Conservation (phyloP, 2,113 vertebrate species). For the Neoarius graeffei region DNA sequence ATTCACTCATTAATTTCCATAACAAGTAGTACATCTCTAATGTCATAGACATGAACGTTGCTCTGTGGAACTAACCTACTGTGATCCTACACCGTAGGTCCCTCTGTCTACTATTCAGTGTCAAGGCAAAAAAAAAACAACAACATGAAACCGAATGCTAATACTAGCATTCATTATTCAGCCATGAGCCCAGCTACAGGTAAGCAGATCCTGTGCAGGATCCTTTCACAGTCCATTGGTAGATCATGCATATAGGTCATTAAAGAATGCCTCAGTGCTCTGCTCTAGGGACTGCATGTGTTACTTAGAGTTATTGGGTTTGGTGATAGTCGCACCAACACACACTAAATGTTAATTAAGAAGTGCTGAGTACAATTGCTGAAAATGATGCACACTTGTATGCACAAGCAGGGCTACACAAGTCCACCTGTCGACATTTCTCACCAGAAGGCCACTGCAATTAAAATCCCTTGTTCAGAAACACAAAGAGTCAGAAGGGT, state of each 20-base stretch:
- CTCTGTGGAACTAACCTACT: constrained; percentile 15
- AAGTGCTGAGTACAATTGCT: constrained; percentile 25
- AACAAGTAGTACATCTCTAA: background rate
- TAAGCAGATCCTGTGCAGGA: constrained; percentile 42
- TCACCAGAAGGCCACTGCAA: background rate
- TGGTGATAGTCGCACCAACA: background rate
- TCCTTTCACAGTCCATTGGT: background rate
- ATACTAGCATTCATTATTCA: constrained; percentile 65
- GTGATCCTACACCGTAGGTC: background rate
- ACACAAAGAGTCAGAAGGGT: background rate
- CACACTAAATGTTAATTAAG: constrained; percentile 37
- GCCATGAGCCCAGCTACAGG: constrained; percentile 41
- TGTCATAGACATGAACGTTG: background rate
- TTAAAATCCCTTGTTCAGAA: background rate
- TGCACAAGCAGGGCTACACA: background rate
- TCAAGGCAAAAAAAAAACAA: background rate
- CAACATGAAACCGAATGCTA: constrained; percentile 53
- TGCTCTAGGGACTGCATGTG: background rate
- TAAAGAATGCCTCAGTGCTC: background rate
- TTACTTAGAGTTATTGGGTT: background rate
- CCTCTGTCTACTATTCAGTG: background rate
- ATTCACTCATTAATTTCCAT: background rate
- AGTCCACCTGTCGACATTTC: background rate
- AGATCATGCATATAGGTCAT: background rate
- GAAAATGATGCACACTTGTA: constrained; percentile 14